Percentiles rank a stretch among this genome's conserved stretches.
These are phyloP conservation scores for Cephus pygmeus DNA, from an alignment of 2,888 invertebrate genomes.

Conservation along the genomic window DNA sequence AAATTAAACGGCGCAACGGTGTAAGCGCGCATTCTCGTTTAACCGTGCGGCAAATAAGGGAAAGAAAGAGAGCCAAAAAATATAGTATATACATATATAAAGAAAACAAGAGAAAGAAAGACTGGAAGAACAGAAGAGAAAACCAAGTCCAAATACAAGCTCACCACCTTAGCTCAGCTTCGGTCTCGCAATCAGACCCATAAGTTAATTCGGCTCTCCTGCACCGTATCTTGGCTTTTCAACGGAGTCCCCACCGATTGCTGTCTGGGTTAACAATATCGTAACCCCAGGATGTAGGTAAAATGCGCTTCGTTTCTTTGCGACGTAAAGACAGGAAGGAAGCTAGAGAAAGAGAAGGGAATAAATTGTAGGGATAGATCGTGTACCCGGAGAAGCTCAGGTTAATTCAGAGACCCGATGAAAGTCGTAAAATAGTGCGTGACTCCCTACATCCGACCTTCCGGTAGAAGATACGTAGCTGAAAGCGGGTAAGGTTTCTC, in stretches of 20 bases:
- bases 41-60: not conserved
- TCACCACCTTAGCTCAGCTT: not conserved
- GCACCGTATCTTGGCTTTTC: not conserved
- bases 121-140: not conserved
- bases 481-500: not conserved
- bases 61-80: not conserved
- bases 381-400: conserved; percentile 29
- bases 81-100: not conserved
- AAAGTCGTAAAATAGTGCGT: conserved; percentile 46
- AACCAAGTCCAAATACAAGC: not conserved
- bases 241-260: not conserved
- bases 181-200: not conserved
- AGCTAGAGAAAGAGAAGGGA: not conserved
- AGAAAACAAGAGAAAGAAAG: not conserved
- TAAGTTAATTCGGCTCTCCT: not conserved
- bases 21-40: not conserved
- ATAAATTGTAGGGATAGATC: conserved; percentile 13
- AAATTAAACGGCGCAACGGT: not conserved
- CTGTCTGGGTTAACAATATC: conserved; percentile 32
- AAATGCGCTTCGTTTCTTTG: conserved; percentile 34
- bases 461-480: not conserved
- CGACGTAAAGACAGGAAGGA: conserved; percentile 23
- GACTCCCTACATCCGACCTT: conserved; percentile 23
- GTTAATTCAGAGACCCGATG: conserved; percentile 37
- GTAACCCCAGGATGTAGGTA: conserved; percentile 27